phyloP scores from a whole-genome alignment of 2,888 invertebrate species.

The Andrena marginata region DNA sequence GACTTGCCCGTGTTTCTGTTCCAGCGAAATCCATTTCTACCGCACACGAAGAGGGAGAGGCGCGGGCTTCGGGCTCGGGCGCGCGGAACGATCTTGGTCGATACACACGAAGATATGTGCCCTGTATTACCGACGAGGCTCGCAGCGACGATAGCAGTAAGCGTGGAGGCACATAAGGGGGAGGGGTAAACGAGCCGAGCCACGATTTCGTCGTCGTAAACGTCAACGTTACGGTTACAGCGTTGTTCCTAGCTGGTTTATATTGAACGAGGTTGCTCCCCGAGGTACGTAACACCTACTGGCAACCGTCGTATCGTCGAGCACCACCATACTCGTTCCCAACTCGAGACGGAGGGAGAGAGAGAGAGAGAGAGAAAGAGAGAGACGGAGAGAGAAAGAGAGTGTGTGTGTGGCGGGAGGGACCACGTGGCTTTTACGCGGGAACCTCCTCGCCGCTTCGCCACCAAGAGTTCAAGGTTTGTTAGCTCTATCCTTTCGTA shows the following conservation, averaged over 20 bases:
- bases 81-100: constrained; percentile 72
- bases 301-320: constrained; percentile 74
- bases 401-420: constrained; percentile 51
- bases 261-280: constrained; percentile 85
- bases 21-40: constrained; percentile 42
- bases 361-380: constrained; percentile 21
- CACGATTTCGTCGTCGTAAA: constrained; percentile 85
- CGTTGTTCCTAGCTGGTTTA: constrained; percentile 84
- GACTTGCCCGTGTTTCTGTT: constrained; percentile 50
- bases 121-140: constrained; percentile 81
- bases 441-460: constrained; percentile 69
- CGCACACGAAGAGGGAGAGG: constrained; percentile 55
- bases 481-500: constrained; percentile 53
- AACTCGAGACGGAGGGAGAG: constrained; percentile 48
- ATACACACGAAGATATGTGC: constrained; percentile 63
- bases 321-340: constrained; percentile 71
- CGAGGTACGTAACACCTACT: constrained; percentile 85
- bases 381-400: constrained; percentile 24
- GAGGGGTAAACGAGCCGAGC: constrained; percentile 84
- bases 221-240: constrained; percentile 85
- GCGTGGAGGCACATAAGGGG: constrained; percentile 68
- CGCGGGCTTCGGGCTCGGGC: neutral
- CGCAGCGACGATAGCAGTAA: constrained; percentile 69
- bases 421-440: constrained; percentile 83
- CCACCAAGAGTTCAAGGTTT: constrained; percentile 65